Evolutionary conservation across 2,888 invertebrate species (phyloP), one percentile per base, ranked within the genome.

Genomic region (Lasioglossum marginatum): DNA sequence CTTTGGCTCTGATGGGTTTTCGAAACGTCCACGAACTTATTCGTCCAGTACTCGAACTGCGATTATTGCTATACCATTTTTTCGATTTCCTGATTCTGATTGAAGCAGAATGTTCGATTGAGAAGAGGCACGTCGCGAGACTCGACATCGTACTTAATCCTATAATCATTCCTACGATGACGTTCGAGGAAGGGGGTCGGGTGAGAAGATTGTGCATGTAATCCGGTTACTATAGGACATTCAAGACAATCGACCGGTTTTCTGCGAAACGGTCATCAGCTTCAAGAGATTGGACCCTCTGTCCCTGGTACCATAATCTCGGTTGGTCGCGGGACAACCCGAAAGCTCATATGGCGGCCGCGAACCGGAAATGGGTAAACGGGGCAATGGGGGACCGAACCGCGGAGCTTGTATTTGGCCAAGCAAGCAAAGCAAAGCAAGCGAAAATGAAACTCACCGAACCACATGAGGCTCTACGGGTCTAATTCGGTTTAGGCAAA

Each of bases 191-290:
- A 43, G 27, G 4, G 60, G 23, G 23, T 57, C 23, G 23, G 63
- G 43, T 14, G 76, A 43, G 43, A 34, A 23, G 63, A 40, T 76
- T 31, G 76, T 63, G 76, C 63, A 76, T 76, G 43, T 68, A 23
- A 70, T 37, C 37, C 70, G 70, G 70, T 70, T 70, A 70, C 40
- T 40, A 40, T 70, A 70, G 12, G 40, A 70, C n/a, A 70, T 75
- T 73, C 43, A 34, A 79, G 82, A 87, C 82, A 82, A 87, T 85
- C 85, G 82, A 82, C 74, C 77, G 86, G 85, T 37, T 87, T 71
- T 74, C 73, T 52, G 76, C 57, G 86, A 79, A 63, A 86, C 70
- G 60, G 77, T 85, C 27, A 34, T 71, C 74, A 45, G 60, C 75
- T 76, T 76, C 66, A 81, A 72, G 78, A 27, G 66, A 79, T 43